These are phyloP conservation scores for Talpa occidentalis DNA, from an alignment of 2,113 vertebrate species.

Conservation along the genomic window DNA sequence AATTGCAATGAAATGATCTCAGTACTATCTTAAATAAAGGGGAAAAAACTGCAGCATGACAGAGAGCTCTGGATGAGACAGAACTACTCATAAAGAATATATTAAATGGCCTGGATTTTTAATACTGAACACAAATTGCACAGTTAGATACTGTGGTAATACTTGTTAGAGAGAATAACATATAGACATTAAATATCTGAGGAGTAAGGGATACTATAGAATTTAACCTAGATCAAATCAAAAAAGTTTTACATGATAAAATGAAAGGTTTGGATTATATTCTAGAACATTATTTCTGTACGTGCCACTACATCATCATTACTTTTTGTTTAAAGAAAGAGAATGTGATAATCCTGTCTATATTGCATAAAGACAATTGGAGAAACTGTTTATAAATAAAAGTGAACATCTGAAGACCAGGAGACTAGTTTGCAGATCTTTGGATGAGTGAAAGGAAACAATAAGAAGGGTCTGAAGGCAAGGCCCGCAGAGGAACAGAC, in stretches of 20 bases:
- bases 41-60: too few species aligned
- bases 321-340: background rate
- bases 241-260: background rate
- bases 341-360: background rate
- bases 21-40: background rate
- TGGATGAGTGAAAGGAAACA: background rate
- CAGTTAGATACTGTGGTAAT: background rate
- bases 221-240: background rate
- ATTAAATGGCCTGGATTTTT: background rate
- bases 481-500: background rate
- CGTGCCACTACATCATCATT: background rate
- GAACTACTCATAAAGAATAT: background rate
- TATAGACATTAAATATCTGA: background rate
- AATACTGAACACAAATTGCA: background rate
- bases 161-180: background rate
- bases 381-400: background rate
- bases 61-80: background rate
- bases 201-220: background rate
- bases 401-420: background rate
- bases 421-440: background rate
- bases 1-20: background rate
- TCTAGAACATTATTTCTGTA: background rate
- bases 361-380: background rate
- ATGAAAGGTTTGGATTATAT: background rate
- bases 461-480: background rate